Evolutionary conservation across 2,888 invertebrate genomes (phyloP).

Genomic region (Isoperla grammatica): DNA sequence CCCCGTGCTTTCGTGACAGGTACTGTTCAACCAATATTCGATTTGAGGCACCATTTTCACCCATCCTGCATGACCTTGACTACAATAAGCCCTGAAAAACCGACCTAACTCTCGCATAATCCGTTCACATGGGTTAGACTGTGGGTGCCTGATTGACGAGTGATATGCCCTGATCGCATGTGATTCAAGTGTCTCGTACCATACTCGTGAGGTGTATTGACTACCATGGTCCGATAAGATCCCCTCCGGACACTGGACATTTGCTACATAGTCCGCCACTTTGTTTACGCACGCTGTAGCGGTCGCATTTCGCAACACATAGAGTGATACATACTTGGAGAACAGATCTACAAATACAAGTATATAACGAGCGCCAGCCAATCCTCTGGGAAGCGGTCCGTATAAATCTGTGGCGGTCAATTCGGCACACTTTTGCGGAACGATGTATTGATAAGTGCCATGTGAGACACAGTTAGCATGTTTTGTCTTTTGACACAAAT

Average conservation of each 20-base stretch:
- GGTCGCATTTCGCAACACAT: not conserved
- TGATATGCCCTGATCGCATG: slow-evolving; percentile 20
- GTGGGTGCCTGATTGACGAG: slow-evolving; percentile 23
- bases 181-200: not conserved
- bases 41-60: slow-evolving; percentile 20
- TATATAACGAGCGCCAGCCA: no score
- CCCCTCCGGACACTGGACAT: not conserved
- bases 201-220: not conserved
- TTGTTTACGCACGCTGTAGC: not conserved
- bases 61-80: slow-evolving; percentile 30
- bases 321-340: not conserved
- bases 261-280: not conserved
- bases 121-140: not conserved
- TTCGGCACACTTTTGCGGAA: no score
- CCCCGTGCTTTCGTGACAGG: slow-evolving; percentile 30
- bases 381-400: no score
- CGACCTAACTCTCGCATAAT: slow-evolving; percentile 17
- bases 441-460: no score
- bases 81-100: slow-evolving; percentile 28
- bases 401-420: no score
- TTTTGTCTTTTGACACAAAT: no score
- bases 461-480: no score
- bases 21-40: slow-evolving; percentile 22
- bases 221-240: not conserved
- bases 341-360: not conserved